These are phyloP conservation scores for Lophotis ruficrista DNA, from an alignment of 2,113 vertebrate genomes.

Conservation along the genomic window DNA sequence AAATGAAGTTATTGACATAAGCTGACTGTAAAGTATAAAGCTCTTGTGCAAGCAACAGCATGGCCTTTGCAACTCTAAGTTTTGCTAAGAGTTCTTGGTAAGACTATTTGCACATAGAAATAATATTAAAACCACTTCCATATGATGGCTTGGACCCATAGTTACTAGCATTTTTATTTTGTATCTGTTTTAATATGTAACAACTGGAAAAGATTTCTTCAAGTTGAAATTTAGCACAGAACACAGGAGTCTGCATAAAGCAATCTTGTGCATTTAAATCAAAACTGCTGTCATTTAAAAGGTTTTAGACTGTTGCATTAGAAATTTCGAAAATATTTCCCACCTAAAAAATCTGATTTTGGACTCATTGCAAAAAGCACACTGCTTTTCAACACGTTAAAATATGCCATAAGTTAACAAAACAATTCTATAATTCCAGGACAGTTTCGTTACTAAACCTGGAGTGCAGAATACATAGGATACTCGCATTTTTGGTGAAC, in stretches of 20 bases:
- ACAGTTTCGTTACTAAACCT: background rate
- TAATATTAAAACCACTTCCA: background rate
- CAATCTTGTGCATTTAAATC: background rate
- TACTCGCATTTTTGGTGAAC: background rate
- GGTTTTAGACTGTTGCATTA: background rate
- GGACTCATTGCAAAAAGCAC: background rate
- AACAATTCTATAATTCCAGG: background rate
- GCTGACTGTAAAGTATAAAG: background rate
- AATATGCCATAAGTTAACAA: background rate
- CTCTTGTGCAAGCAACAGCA: background rate
- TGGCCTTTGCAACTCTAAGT: background rate
- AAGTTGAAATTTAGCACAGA: background rate
- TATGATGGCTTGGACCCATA: background rate
- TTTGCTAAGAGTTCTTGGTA: background rate
- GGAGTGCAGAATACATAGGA: background rate
- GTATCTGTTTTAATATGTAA: background rate
- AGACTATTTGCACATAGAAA: background rate
- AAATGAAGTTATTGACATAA: background rate
- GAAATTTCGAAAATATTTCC: background rate
- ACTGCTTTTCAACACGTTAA: background rate
- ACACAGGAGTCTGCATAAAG: background rate
- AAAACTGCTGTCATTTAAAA: background rate
- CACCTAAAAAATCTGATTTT: rapidly evolving
- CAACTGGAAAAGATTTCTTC: background rate
- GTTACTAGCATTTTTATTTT: background rate